phyloP scores from a whole-genome alignment of 1,140 invertebrate species.

The Drosophila nannoptera region DNA sequence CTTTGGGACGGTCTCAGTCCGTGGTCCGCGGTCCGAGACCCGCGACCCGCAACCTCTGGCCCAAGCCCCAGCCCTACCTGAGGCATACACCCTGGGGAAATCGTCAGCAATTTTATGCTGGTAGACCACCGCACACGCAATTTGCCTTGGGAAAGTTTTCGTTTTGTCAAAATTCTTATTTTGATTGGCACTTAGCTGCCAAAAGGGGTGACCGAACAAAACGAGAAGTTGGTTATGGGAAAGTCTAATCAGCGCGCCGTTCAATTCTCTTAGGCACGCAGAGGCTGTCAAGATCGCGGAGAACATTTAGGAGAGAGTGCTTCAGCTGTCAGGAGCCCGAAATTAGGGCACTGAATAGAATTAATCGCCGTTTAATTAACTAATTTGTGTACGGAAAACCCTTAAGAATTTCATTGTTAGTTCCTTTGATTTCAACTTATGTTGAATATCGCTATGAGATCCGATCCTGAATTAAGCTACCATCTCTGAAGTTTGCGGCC shows the following conservation, averaged over 20 bases:
- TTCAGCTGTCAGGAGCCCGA: neutral
- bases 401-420: too few species aligned
- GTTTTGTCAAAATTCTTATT: conserved; percentile 67
- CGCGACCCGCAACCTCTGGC: neutral
- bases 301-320: neutral
- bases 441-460: too few species aligned
- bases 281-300: neutral
- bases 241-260: conserved; percentile 24
- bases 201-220: conserved; percentile 45
- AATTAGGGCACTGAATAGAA: neutral
- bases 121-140: conserved; percentile 59
- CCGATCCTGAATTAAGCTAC: too few species aligned
- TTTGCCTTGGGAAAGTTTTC: conserved; percentile 74
- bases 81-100: conserved; percentile 38
- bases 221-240: conserved; percentile 54
- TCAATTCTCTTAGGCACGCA: conserved; percentile 25
- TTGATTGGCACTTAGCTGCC: conserved; percentile 68
- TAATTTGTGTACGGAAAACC: too few species aligned
- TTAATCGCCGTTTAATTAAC: too few species aligned
- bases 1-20: conserved; percentile 12
- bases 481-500: too few species aligned
- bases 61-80: conserved; percentile 37
- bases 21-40: neutral
- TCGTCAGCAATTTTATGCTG: conserved; percentile 75
- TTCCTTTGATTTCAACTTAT: too few species aligned